Conservation (phyloP, 2,797 vertebrate genomes). For the Fistularia tabacaria region DNA sequence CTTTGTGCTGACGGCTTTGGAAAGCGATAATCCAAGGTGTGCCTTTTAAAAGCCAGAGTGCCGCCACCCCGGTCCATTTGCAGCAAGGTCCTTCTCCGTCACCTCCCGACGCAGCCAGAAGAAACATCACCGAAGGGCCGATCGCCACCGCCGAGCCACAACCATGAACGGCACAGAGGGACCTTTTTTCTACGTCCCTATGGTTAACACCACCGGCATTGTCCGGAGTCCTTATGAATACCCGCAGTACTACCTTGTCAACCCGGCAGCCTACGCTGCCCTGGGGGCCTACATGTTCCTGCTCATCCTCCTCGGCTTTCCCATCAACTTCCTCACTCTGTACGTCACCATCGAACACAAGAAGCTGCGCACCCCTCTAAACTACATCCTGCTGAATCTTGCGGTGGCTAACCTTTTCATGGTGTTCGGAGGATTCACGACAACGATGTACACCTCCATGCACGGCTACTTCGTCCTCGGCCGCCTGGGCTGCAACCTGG, state of each 20-base stretch:
- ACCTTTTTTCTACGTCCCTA: constrained; percentile 89
- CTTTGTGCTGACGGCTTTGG: constrained; percentile 79
- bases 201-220: constrained; percentile 86
- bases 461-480: constrained; percentile 94
- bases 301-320: constrained; percentile 89
- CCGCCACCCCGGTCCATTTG: constrained; percentile 53
- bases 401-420: constrained; percentile 93
- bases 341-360: constrained; percentile 96
- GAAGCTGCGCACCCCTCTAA: constrained; percentile 94
- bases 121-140: constrained; percentile 78
- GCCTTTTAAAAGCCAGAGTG: constrained; percentile 73
- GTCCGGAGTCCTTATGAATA: constrained; percentile 91
- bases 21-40: constrained; percentile 73
- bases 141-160: constrained; percentile 74
- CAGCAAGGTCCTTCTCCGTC: constrained; percentile 64
- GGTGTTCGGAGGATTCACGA: constrained; percentile 93
- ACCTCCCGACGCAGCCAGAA: constrained; percentile 58
- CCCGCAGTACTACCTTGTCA: constrained; percentile 94
- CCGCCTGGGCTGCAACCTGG: constrained; percentile 84
- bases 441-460: constrained; percentile 90
- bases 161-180: constrained; percentile 98
- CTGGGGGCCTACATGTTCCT: constrained; percentile 94
- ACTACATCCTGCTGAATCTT: constrained; percentile 96
- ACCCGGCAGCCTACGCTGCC: constrained; percentile 82
- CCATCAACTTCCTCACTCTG: constrained; percentile 95